A percentile compares a stretch with the other conserved stretches of the same genome.
Evolutionary conservation across 2,797 vertebrate species (phyloP).

Genomic region (Tamandua tetradactyla): DNA sequence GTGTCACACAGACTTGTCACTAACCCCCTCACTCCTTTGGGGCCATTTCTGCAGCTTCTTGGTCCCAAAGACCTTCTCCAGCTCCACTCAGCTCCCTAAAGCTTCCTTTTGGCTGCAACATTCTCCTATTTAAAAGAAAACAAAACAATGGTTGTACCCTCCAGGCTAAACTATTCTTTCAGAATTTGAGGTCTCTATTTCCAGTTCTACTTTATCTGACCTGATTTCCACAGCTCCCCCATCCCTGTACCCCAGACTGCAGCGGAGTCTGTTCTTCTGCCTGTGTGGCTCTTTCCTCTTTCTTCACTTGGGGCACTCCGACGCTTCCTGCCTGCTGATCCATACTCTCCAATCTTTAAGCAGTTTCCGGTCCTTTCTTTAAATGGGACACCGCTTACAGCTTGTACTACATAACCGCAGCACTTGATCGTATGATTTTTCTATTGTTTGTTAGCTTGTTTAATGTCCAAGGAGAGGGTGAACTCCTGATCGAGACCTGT

Average conservation of each 20-base stretch:
- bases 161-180: not conserved
- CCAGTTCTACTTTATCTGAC: not conserved
- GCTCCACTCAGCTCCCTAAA: not conserved
- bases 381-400: not conserved
- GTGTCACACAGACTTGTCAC: not conserved
- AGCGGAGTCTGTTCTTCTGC: not conserved
- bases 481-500: not conserved
- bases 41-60: not conserved
- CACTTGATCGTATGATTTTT: not conserved
- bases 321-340: not conserved
- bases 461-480: not conserved
- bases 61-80: not conserved
- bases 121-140: not conserved
- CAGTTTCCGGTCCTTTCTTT: not conserved
- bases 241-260: too few relatives aligned
- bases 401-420: not conserved
- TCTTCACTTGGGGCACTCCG: not conserved
- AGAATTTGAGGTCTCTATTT: not conserved
- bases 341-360: not conserved
- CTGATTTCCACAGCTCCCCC: too few relatives aligned
- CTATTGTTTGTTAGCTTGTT: not conserved
- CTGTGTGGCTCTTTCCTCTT: rapidly evolving
- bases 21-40: not conserved
- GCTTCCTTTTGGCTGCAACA: not conserved
- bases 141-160: not conserved